phyloP scores from a whole-genome alignment of 1,140 invertebrate species.

The Adelges cooleyi region DNA sequence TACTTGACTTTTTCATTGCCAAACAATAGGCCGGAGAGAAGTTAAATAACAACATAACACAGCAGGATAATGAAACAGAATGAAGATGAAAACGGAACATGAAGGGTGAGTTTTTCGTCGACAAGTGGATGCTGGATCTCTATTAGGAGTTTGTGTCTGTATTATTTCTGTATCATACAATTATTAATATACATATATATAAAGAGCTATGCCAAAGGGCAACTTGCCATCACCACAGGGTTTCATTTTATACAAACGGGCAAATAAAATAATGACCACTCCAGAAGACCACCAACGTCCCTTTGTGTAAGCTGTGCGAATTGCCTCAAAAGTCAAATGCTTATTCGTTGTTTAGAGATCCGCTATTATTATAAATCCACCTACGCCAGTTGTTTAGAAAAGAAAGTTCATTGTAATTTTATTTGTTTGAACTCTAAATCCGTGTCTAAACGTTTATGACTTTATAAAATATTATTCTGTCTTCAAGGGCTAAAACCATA shows the following conservation, averaged over 20 bases:
- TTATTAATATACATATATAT: slow-evolving; percentile 8
- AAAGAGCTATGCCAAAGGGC: slow-evolving; percentile 15
- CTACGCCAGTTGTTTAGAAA: too few relatives aligned
- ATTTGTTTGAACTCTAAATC: too few relatives aligned
- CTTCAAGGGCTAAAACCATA: too few relatives aligned
- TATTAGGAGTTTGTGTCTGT: slow-evolving; percentile 9
- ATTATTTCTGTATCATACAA: slow-evolving; percentile 21
- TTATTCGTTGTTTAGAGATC: slow-evolving; percentile 19
- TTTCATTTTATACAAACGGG: slow-evolving; percentile 3
- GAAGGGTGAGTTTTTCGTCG: slow-evolving; percentile 11
- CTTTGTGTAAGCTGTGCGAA: background rate
- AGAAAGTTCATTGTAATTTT: too few relatives aligned
- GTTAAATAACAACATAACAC: slow-evolving; percentile 2
- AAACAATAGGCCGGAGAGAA: background rate
- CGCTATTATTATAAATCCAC: too few relatives aligned
- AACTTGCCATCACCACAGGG: slow-evolving; percentile 1
- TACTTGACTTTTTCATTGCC: slow-evolving; percentile 22
- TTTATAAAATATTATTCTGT: too few relatives aligned
- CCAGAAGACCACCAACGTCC: background rate
- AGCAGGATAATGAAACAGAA: background rate
- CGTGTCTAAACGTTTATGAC: too few relatives aligned
- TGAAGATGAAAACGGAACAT: background rate
- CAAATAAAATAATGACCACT: slow-evolving; percentile 27
- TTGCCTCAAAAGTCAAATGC: too few relatives aligned
- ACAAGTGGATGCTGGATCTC: slow-evolving; percentile 25